Conservation (phyloP, 2,113 vertebrate species). For the Osmerus eperlanus region DNA sequence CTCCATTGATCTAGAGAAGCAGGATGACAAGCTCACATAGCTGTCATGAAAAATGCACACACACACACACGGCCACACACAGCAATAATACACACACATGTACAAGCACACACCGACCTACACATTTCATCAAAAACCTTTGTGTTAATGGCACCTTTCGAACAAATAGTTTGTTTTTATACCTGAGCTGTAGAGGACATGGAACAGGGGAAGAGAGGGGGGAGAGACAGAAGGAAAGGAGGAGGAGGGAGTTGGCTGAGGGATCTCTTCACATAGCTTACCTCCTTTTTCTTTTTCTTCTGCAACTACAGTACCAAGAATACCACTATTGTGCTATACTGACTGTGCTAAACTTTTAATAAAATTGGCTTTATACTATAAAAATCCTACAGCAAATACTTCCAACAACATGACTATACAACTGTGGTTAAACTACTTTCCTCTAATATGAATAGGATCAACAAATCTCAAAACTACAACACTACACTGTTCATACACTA, state of each 20-base stretch:
- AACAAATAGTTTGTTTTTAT: neutral
- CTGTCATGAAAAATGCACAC: constrained; percentile 13
- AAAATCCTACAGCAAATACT: no score
- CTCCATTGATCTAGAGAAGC: constrained; percentile 71
- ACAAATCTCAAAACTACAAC: no score
- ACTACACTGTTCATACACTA: no score
- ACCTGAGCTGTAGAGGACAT: neutral
- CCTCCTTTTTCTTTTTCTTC: neutral
- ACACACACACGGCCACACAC: constrained; percentile 17
- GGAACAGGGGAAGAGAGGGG: neutral
- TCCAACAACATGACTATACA: no score
- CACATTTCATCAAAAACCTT: neutral
- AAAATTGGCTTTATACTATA: no score
- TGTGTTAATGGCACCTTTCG: neutral
- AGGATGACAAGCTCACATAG: constrained; percentile 68
- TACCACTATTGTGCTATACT: no score
- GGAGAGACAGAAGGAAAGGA: neutral
- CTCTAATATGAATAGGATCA: no score
- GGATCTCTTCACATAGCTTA: neutral
- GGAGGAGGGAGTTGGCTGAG: neutral
- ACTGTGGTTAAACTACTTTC: no score
- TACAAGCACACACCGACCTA: no score
- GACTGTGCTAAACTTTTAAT: no score
- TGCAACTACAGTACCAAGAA: no score
- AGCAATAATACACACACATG: constrained; percentile 49